Conservation (phyloP, 2,113 vertebrate species). For the Nothobranchius kuhntae region DNA sequence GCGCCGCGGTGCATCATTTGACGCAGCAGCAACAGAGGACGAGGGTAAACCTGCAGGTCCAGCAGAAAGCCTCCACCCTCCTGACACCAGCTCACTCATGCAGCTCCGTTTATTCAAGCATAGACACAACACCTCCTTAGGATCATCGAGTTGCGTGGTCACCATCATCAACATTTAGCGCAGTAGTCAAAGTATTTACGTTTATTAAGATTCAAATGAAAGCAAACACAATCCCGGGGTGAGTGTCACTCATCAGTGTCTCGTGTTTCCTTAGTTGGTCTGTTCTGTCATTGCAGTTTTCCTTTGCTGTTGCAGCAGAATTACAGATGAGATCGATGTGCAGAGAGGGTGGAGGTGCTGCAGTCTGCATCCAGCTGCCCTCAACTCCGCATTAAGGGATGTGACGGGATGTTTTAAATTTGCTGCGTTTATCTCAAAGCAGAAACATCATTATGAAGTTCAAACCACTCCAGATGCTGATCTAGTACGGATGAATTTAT, state of each 20-base stretch:
- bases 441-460: too few species aligned
- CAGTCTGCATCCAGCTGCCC: slow-evolving; percentile 51
- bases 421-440: too few species aligned
- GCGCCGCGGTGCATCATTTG: slow-evolving; percentile 73
- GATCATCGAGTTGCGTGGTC: not conserved
- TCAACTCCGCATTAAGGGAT: slow-evolving; percentile 62
- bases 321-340: slow-evolving; percentile 56
- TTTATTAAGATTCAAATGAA: too few species aligned
- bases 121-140: slow-evolving; percentile 15
- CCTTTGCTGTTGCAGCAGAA: slow-evolving; percentile 66
- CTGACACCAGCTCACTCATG: slow-evolving; percentile 62
- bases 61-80: slow-evolving; percentile 69
- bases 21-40: slow-evolving; percentile 68
- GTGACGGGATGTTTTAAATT: too few species aligned
- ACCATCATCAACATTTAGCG: too few species aligned
- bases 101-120: slow-evolving; percentile 30
- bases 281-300: slow-evolving; percentile 51
- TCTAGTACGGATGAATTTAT: not conserved
- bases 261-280: slow-evolving; percentile 19
- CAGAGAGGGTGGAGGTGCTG: slow-evolving; percentile 56
- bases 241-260: slow-evolving; percentile 1
- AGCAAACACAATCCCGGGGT: too few species aligned
- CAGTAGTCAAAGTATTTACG: too few species aligned
- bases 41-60: slow-evolving; percentile 73
- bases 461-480: too few species aligned